Percentiles rank a stretch among this genome's conserved stretches.
These are phyloP conservation scores for Medauroidea extradentata DNA, from an alignment of 1,140 invertebrate genomes.

Conservation along the genomic window DNA sequence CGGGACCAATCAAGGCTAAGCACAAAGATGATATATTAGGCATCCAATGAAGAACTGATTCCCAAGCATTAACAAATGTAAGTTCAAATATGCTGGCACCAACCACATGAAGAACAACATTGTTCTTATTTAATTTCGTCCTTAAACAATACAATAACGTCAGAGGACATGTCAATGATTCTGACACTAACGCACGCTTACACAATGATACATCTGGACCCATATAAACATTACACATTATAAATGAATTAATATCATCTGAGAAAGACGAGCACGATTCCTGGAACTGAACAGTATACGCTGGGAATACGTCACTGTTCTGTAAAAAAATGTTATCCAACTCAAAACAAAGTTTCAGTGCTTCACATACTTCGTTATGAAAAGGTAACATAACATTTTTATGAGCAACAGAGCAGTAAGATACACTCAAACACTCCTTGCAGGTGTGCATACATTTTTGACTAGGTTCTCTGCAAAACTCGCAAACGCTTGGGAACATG, in stretches of 20 bases:
- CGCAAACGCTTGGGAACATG: constrained; percentile 11
- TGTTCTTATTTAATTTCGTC: neutral
- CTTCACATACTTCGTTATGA: neutral
- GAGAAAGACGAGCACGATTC: neutral
- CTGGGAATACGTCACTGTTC: neutral
- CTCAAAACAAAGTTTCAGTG: constrained; percentile 4
- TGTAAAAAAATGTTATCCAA: constrained; percentile 5
- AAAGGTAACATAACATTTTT: neutral
- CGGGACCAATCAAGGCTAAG: constrained; percentile 4
- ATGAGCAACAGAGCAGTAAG: constrained; percentile 6
- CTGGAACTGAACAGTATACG: neutral
- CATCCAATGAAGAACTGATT: constrained; percentile 7
- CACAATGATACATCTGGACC: neutral
- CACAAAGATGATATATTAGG: constrained; percentile 1
- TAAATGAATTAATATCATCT: constrained; percentile 5
- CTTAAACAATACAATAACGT: constrained; percentile 5
- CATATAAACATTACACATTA: neutral
- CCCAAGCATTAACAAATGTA: constrained; percentile 7
- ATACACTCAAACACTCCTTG: neutral
- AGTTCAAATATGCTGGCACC: constrained; percentile 6
- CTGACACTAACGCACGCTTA: constrained; percentile 6
- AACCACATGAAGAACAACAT: constrained; percentile 10
- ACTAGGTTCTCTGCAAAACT: neutral
- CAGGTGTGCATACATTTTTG: constrained; percentile 5
- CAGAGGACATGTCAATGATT: constrained; percentile 8